Percentiles rank a stretch among this genome's conserved stretches.
Evolutionary conservation across 2,888 invertebrate species (phyloP).

Genomic region (Opisthograptis luteolata): DNA sequence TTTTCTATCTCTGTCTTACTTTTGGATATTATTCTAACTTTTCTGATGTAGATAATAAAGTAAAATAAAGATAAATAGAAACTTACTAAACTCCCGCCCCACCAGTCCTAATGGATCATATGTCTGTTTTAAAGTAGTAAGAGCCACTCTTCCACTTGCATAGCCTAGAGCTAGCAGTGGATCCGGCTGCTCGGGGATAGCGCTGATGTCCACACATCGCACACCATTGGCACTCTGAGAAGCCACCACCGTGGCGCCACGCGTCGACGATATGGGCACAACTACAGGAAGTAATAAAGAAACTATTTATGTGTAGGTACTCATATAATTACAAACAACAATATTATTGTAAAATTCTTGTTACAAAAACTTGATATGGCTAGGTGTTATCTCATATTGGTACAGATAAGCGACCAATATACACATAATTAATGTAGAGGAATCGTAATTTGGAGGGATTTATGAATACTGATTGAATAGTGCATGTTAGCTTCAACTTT

Average conservation of each 20-base stretch:
- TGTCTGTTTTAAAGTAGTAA: constrained; percentile 90
- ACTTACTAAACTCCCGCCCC: constrained; percentile 90
- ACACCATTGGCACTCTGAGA: constrained; percentile 92
- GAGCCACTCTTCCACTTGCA: constrained; percentile 93
- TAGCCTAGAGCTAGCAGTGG: constrained; percentile 94
- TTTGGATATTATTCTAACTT: too few species aligned
- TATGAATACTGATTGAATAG: too few species aligned
- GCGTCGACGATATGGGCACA: constrained; percentile 87
- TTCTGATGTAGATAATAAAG: too few species aligned
- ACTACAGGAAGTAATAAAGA: constrained; percentile 70
- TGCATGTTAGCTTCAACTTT: too few species aligned
- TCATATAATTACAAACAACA: too few species aligned
- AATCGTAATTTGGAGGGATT: too few species aligned
- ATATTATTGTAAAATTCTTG: too few species aligned
- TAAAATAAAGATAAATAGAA: background rate
- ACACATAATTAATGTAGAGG: too few species aligned
- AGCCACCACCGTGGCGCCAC: constrained; percentile 88
- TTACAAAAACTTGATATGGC: too few species aligned
- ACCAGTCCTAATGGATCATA: constrained; percentile 87
- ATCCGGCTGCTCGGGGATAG: constrained; percentile 90
- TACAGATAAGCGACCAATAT: too few species aligned
- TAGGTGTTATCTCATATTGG: too few species aligned
- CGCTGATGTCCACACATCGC: constrained; percentile 92
- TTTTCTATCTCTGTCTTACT: background rate
- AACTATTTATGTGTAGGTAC: too few species aligned